Evolutionary conservation across 1,140 invertebrate genomes (phyloP).

Genomic region (Anastrepha obliqua): DNA sequence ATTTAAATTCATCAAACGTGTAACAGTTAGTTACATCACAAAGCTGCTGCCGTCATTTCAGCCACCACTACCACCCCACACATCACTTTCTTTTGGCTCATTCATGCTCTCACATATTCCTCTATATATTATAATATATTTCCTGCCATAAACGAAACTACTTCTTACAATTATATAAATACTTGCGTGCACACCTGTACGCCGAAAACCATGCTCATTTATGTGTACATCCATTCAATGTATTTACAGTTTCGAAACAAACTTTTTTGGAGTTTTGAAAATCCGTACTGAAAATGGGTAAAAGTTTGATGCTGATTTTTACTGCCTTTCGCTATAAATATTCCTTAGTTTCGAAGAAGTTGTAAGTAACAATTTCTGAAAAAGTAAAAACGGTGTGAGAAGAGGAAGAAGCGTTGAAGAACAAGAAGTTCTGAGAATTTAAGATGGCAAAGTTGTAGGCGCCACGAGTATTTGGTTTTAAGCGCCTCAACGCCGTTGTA

Average conservation of each 20-base stretch:
- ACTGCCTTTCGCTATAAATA: constrained; percentile 10
- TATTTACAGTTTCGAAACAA: constrained; percentile 1
- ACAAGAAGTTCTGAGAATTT: neutral
- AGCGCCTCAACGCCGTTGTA: constrained; percentile 11
- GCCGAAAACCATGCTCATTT: constrained; percentile 14
- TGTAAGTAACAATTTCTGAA: neutral
- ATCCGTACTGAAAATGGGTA: neutral
- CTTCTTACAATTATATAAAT: neutral
- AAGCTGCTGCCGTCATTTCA: neutral
- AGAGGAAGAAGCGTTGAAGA: neutral
- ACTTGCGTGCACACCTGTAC: neutral
- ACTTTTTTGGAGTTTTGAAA: neutral
- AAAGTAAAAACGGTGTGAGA: neutral
- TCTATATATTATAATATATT: too few species aligned
- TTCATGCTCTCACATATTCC: neutral
- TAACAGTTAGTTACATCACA: constrained; percentile 11
- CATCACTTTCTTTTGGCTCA: neutral
- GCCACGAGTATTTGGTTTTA: neutral
- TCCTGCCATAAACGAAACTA: neutral
- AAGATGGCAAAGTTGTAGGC: neutral
- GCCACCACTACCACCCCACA: neutral
- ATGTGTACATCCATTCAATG: neutral
- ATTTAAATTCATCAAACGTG: constrained; percentile 37
- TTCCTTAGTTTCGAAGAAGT: neutral
- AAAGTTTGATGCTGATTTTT: constrained; percentile 17